Percentiles rank a stretch among this genome's conserved stretches.
phyloP scores from a whole-genome alignment of 2,797 vertebrate species.

The Petrocephalus schoutedeni region DNA sequence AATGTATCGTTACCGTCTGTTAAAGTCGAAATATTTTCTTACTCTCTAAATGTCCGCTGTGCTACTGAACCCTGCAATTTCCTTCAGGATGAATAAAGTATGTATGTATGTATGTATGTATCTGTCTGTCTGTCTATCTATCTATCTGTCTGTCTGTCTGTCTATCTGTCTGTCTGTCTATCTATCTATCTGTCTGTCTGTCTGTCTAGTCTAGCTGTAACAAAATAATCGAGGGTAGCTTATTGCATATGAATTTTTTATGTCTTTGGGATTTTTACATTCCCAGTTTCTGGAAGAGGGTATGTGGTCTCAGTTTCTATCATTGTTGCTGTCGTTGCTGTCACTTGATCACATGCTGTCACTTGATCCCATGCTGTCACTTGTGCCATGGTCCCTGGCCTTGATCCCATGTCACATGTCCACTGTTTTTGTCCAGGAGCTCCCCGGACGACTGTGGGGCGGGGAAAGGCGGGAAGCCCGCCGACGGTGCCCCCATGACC shows the following conservation, averaged over 20 bases:
- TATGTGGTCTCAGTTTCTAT: not conserved
- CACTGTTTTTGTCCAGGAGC: constrained; percentile 53
- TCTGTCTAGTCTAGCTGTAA: not conserved
- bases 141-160: not conserved
- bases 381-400: not conserved
- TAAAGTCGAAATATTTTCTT: not conserved
- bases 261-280: not conserved
- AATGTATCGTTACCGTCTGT: not conserved
- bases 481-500: constrained; percentile 65
- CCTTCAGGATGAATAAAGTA: not conserved
- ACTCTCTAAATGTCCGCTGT: not conserved
- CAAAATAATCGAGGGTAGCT: not conserved
- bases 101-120: too few species aligned
- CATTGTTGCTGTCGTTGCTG: not conserved
- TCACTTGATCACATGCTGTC: not conserved
- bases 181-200: not conserved
- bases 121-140: too few species aligned
- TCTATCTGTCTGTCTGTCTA: not conserved
- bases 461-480: constrained; percentile 72
- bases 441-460: constrained; percentile 73
- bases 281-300: not conserved
- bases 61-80: not conserved
- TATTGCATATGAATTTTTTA: not conserved
- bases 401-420: not conserved
- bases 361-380: not conserved